These are phyloP conservation scores for Rhynchophorus ferrugineus DNA, from an alignment of 1,140 invertebrate species.

Conservation along the genomic window DNA sequence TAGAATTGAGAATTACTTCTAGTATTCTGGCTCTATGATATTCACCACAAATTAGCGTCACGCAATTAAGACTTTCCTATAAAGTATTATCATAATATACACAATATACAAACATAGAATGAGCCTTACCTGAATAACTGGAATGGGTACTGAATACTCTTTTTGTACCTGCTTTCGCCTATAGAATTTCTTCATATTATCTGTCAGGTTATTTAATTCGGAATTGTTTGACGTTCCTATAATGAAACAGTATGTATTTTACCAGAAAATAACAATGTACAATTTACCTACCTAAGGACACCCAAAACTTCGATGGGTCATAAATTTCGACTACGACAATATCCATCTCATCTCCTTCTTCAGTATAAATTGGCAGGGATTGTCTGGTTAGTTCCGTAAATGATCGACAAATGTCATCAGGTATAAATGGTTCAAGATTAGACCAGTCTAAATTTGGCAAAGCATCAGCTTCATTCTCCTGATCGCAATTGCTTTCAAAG, in stretches of 20 bases:
- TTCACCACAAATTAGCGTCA: constrained; percentile 19
- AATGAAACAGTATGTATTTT: neutral
- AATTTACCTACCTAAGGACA: constrained; percentile 15
- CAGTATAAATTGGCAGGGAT: constrained; percentile 15
- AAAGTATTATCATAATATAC: constrained; percentile 2
- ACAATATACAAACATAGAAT: too few species aligned
- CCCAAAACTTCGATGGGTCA: constrained; percentile 35
- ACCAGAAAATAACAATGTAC: neutral
- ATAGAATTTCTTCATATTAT: constrained; percentile 26
- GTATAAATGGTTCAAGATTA: constrained; percentile 15
- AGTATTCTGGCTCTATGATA: constrained; percentile 30
- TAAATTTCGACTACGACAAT: constrained; percentile 30
- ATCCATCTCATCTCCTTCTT: constrained; percentile 23
- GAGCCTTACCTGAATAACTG: constrained; percentile 7
- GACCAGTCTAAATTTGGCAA: constrained; percentile 16
- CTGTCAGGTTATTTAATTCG: constrained; percentile 27
- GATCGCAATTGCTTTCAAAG: neutral
- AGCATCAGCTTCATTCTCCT: neutral
- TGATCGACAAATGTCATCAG: constrained; percentile 15
- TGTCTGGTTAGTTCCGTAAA: constrained; percentile 22
- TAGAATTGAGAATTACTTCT: constrained; percentile 12
- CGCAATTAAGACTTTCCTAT: constrained; percentile 28
- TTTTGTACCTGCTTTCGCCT: neutral
- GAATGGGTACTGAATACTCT: constrained; percentile 4
- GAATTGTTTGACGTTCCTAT: constrained; percentile 7